Percentiles rank a stretch among this genome's conserved stretches.
Conservation (phyloP, 2,888 invertebrate genomes). For the Stegophylla sp. region DNA sequence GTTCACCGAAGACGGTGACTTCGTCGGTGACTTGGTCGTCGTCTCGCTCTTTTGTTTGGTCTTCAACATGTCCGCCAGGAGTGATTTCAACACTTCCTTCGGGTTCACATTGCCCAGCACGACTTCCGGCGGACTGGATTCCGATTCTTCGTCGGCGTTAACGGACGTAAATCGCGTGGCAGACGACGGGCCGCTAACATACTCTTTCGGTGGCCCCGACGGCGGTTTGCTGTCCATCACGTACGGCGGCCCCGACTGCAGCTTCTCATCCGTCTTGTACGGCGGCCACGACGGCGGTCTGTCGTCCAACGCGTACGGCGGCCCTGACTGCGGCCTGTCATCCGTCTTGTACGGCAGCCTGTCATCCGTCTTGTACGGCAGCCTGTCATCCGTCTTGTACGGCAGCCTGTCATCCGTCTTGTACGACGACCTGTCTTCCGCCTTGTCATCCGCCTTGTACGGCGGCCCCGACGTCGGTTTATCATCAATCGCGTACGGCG, state of each 20-base stretch:
- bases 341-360: background rate
- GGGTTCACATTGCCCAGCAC: slow-evolving; percentile 10
- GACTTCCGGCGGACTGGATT: background rate
- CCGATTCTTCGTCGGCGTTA: background rate
- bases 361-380: too few species aligned
- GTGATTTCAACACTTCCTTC: slow-evolving; percentile 15
- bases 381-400: background rate
- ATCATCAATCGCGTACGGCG: too few species aligned
- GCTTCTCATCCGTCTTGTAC: background rate
- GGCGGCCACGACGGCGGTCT: too few species aligned
- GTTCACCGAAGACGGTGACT: background rate
- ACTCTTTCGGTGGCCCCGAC: background rate
- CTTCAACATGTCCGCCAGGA: slow-evolving; percentile 23
- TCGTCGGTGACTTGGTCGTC: background rate
- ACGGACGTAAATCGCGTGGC: background rate
- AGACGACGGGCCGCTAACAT: too few species aligned
- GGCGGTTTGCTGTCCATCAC: background rate
- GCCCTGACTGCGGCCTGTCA: too few species aligned
- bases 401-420: background rate
- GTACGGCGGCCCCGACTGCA: background rate
- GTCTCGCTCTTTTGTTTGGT: slow-evolving; percentile 10
- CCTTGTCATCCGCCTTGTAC: too few species aligned
- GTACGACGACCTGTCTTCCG: too few species aligned
- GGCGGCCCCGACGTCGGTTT: too few species aligned
- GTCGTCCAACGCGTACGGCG: too few species aligned